A percentile compares a stretch with the other conserved stretches of the same genome.
Conservation (phyloP, 2,113 vertebrate genomes). For the Limnothrissa miodon region DNA sequence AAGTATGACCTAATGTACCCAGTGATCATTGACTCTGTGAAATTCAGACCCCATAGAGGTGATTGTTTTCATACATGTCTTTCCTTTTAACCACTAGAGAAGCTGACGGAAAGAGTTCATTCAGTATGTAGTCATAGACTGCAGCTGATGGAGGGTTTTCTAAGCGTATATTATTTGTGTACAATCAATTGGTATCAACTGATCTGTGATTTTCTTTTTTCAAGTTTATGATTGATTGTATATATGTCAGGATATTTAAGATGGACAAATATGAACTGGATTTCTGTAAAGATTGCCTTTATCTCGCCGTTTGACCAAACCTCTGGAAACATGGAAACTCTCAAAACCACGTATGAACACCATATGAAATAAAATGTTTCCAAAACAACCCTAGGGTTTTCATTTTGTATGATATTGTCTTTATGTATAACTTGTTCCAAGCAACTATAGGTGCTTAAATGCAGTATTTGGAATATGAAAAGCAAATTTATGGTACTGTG, state of each 20-base stretch:
- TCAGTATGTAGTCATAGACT: slow-evolving; percentile 41
- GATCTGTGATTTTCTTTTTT: slow-evolving; percentile 53
- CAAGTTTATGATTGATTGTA: slow-evolving; percentile 63
- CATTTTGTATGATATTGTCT: slow-evolving; percentile 8
- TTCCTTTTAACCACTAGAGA: slow-evolving; percentile 5
- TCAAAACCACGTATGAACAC: slow-evolving; percentile 38
- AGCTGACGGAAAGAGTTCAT: not conserved
- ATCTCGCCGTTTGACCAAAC: slow-evolving; percentile 58
- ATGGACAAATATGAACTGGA: slow-evolving; percentile 48
- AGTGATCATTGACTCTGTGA: not conserved
- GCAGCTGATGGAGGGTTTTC: slow-evolving; percentile 53
- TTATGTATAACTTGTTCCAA: slow-evolving; percentile 21
- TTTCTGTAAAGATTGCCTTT: slow-evolving; percentile 63
- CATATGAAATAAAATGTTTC: slow-evolving; percentile 66
- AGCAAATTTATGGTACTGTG: too few relatives aligned
- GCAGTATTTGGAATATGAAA: too few relatives aligned
- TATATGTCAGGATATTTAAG: slow-evolving; percentile 61
- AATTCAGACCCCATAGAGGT: not conserved
- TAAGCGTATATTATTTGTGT: slow-evolving; percentile 66
- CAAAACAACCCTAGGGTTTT: slow-evolving; percentile 36
- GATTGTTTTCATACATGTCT: slow-evolving; percentile 12
- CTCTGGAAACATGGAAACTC: slow-evolving; percentile 39
- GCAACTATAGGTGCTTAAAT: not conserved
- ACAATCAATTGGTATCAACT: slow-evolving; percentile 71
- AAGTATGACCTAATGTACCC: not conserved